Conservation (phyloP, 2,888 invertebrate genomes). For the Orthosia incerta region DNA sequence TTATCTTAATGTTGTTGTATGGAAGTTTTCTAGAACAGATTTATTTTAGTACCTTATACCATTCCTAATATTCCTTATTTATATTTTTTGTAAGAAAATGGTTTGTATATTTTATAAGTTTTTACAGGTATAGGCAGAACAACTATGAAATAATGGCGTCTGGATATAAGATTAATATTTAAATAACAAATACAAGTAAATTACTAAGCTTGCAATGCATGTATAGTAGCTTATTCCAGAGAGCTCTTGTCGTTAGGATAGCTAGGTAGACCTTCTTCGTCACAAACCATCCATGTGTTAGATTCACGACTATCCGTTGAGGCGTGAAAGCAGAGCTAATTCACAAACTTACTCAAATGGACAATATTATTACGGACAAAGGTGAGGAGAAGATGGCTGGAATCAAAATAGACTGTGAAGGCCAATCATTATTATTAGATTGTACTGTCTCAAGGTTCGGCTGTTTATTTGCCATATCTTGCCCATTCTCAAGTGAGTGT, state of each 20-base stretch:
- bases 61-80: neutral
- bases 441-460: neutral
- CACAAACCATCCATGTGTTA: slow-evolving; percentile 29
- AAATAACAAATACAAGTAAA: too few relatives aligned
- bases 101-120: neutral
- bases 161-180: too few relatives aligned
- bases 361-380: slow-evolving; percentile 11
- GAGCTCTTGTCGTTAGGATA: neutral
- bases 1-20: slow-evolving; percentile 4
- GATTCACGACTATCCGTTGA: slow-evolving; percentile 25
- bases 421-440: neutral
- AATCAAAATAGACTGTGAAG: neutral
- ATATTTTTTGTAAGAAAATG: neutral
- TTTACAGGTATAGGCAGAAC: too few relatives aligned
- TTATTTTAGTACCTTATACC: neutral
- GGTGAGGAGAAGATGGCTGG: neutral
- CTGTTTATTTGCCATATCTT: neutral
- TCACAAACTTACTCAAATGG: slow-evolving; percentile 16
- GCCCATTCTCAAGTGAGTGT: neutral
- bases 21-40: neutral
- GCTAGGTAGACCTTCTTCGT: neutral
- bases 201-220: neutral
- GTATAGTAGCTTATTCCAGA: neutral
- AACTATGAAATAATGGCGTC: too few relatives aligned
- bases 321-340: slow-evolving; percentile 22